These are phyloP conservation scores for Alcedo atthis DNA, from an alignment of 2,797 vertebrate genomes.

Conservation along the genomic window DNA sequence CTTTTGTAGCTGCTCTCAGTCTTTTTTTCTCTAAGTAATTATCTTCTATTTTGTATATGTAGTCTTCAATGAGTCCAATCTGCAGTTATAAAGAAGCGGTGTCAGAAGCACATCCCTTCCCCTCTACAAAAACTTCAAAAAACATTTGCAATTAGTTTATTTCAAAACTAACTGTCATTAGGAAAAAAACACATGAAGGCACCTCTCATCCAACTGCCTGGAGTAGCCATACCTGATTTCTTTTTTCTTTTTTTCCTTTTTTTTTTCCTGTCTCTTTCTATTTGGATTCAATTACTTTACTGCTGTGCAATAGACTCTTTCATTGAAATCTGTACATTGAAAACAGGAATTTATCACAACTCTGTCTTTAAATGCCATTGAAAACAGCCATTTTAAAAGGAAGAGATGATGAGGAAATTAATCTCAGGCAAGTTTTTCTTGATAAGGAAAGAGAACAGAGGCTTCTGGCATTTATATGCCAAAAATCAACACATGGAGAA, in stretches of 20 bases:
- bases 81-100: constrained; percentile 50
- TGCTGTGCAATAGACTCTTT: constrained; percentile 54
- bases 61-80: constrained; percentile 77
- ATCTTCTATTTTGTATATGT: constrained; percentile 75
- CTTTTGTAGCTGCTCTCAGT: constrained; percentile 44
- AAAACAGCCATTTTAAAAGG: constrained; percentile 74
- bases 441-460: constrained; percentile 62
- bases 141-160: not conserved
- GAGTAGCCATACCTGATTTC: not conserved
- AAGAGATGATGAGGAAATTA: constrained; percentile 69
- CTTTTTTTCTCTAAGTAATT: constrained; percentile 75
- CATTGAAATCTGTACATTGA: constrained; percentile 25
- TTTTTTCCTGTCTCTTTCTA: constrained; percentile 1
- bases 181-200: not conserved
- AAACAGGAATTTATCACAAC: constrained; percentile 55
- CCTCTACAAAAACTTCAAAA: not conserved
- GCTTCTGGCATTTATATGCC: constrained; percentile 58
- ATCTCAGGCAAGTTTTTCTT: constrained; percentile 60
- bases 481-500: constrained; percentile 61
- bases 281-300: constrained; percentile 43
- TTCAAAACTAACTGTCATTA: not conserved
- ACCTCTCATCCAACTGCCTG: not conserved
- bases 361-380: constrained; percentile 69
- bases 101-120: not conserved
- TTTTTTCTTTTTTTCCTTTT: not conserved